These are phyloP conservation scores for Merops nubicus DNA, from an alignment of 2,113 vertebrate species.

Conservation along the genomic window DNA sequence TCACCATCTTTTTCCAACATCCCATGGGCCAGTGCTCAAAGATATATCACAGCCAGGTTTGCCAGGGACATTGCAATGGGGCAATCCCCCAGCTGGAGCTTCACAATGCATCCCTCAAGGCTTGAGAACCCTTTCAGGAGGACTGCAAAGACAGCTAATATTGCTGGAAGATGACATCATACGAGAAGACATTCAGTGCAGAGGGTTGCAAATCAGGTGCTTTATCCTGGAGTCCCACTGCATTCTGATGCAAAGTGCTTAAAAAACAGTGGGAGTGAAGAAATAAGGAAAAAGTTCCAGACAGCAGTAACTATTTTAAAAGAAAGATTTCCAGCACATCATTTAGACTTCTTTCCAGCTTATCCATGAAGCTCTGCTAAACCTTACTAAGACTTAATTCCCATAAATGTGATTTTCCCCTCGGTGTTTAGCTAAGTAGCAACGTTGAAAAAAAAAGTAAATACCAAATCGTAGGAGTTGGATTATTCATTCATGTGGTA, in stretches of 20 bases:
- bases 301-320: constrained; percentile 25
- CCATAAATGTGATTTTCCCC: constrained; percentile 27
- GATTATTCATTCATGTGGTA: constrained; percentile 53
- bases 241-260: constrained; percentile 34
- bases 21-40: background rate
- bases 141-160: background rate
- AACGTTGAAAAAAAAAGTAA: constrained; percentile 44
- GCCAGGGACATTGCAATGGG: fast-evolving
- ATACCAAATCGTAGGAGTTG: constrained; percentile 19
- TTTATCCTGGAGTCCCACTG: constrained; percentile 1
- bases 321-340: background rate
- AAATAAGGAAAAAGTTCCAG: constrained; percentile 9
- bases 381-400: constrained; percentile 46
- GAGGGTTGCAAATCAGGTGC: background rate
- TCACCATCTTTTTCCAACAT: background rate
- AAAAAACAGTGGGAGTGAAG: constrained; percentile 30
- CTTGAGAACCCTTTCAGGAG: background rate
- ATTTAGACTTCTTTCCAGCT: constrained; percentile 49
- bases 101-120: background rate
- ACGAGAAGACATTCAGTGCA: background rate
- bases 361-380: background rate
- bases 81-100: background rate
- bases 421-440: background rate
- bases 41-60: background rate
- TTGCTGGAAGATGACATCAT: background rate